Evolutionary conservation across 2,888 invertebrate genomes (phyloP), one percentile per base, ranked within the genome.

Genomic region (Pemphredon lugubris): DNA sequence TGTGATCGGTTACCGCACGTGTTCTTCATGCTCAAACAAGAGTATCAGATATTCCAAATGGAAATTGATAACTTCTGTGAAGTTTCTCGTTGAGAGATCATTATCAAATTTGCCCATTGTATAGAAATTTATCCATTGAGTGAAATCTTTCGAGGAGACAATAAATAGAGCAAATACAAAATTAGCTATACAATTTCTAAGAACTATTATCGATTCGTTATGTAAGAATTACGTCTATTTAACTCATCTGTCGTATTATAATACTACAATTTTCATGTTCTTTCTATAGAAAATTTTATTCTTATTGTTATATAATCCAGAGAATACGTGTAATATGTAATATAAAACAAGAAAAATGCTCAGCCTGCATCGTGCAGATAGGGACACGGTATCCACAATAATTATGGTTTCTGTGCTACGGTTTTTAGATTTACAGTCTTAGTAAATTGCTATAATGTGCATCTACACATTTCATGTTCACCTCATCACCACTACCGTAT

Each of bases 131-230:
- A 39, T 64, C 39, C 42, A 40, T 60, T 34, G 11, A 60, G 68
- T 45, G 70, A 73, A 69, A 65, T 66, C 59, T 18, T 64, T 50
- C 50, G 58, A 67, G 37, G 65, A 70, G 66, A 64, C 75, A 87
- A 86, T 85, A 86, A 87, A 86, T 84, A 84, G 75, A 84, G 76
- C 81, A 80, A 81, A 87, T 87, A 87, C 73, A 86, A 88, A 88
- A 87, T 86, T 83, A 85, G 75, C 80, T 85, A 84, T 86, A 83
- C 81, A 84, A 77, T 81, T 79, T 84, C 78, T 82, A 83, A 59
- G 67, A 67, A 72, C 81, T 85, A 86, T 83, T 78, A 78, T 58
- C 68, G 67, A 61, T 78, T 81, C 74, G 54, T 68, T 63, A 57
- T 65, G 47, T 68, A 72, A 53, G 68, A 61, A 60, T 48, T 69